Base-by-base conservation (phyloP, 1,140 invertebrate genomes). In the Agraylea sexmaculata region DNA sequence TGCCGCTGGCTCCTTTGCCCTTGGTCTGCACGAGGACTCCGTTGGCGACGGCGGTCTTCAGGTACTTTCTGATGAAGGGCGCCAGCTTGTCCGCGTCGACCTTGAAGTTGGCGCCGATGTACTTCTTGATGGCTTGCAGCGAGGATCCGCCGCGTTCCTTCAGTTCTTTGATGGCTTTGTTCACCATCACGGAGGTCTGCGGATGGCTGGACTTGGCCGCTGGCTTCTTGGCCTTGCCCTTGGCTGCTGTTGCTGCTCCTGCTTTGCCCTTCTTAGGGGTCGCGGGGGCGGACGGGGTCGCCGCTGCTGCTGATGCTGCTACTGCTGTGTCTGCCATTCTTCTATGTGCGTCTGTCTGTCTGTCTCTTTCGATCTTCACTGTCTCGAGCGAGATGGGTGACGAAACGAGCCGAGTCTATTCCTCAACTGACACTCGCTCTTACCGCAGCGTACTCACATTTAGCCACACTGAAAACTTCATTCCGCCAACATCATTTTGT, bases 111-210 rank as follows among this genome's bases (percentile, higher is more conserved):
- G 65, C 59, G 12, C 62, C 53, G 35, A 77, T 70, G 58, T 75
- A 77, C 52, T 77, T 78, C 54, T 77, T 75, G 53, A 78, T 77
- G 7, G 73, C 74, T 46, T 71, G 65, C 21, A 75, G 54, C 1
- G 73, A 75, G 1, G 71, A 75, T 11, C 73, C 74, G 37, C 66
- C 65, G 31, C 69, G 62, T 47, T 77, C 73, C 42, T 77, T 76
- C 39, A 79, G 53, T 22, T 57, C 62, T 34, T 60, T 64, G 48
- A 80, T 77, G 10, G 76, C 74, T 35, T 58, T 64, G 41, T 59
- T 66, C 3, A 80, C 67, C 70, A 71, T 70, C 47, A 69, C 62
- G 3, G 65, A 62, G 0, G 66, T 70, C 46, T 62, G 66, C 20
- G 68, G 68, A 49, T 70, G 68, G 11, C 54, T 57, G 15, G 63